Evolutionary conservation across 2,113 vertebrate species (phyloP).

Genomic region (Hypocryptadius cinnamomeus): DNA sequence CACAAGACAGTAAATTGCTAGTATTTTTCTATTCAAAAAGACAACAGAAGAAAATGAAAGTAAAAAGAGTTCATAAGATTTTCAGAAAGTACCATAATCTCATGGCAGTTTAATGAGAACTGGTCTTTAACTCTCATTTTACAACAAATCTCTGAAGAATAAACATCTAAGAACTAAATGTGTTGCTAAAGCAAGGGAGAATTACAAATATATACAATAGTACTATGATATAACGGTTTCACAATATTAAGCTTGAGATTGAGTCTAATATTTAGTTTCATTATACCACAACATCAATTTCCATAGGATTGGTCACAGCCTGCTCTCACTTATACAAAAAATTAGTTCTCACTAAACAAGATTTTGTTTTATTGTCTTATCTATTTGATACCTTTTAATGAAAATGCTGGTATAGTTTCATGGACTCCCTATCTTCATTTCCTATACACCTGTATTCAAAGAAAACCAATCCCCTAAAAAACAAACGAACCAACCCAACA

Average conservation of each 20-base stretch:
- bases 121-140: neutral
- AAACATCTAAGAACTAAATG: neutral
- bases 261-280: neutral
- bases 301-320: neutral
- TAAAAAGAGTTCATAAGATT: neutral
- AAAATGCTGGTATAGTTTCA: neutral
- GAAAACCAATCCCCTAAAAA: neutral
- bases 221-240: neutral
- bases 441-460: neutral
- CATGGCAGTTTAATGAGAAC: neutral
- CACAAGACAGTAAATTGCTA: neutral
- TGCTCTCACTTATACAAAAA: neutral
- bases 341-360: neutral
- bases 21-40: neutral
- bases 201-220: neutral
- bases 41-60: neutral
- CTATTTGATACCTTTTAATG: neutral
- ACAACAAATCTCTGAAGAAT: neutral
- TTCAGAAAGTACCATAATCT: neutral
- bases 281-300: neutral
- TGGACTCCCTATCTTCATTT: neutral
- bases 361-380: neutral
- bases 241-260: neutral
- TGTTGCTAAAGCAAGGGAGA: neutral
- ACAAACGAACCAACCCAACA: neutral